phyloP scores from a whole-genome alignment of 1,140 invertebrate species.

The Phocides pigmalion region DNA sequence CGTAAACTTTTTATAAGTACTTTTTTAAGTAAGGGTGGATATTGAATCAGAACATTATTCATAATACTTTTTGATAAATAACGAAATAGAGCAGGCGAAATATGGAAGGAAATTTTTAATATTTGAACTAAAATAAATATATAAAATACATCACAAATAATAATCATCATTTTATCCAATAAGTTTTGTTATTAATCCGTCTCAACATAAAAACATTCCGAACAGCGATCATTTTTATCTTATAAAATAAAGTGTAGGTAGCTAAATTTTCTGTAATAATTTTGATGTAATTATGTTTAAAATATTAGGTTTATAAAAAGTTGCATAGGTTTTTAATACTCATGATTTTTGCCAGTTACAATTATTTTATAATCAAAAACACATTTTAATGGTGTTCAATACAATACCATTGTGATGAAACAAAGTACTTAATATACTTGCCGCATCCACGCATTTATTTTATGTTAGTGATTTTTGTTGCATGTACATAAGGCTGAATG shows the following conservation, averaged over 20 bases:
- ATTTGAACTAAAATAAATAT: not conserved
- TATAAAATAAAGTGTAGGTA: constrained; percentile 68
- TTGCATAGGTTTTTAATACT: constrained; percentile 36
- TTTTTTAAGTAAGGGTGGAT: constrained; percentile 1
- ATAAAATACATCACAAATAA: not conserved
- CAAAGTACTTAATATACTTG: constrained; percentile 67
- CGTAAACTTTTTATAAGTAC: constrained; percentile 17
- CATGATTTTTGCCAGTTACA: constrained; percentile 21
- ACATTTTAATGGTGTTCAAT: constrained; percentile 36
- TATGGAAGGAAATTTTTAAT: not conserved
- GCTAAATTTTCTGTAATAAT: constrained; percentile 71
- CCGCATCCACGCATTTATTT: constrained; percentile 51
- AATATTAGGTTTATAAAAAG: constrained; percentile 47
- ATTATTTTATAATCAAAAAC: constrained; percentile 38
- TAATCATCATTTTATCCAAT: not conserved
- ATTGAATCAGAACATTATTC: constrained; percentile 7
- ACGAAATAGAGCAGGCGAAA: not conserved
- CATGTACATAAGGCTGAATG: constrained; percentile 68
- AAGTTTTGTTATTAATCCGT: constrained; percentile 7
- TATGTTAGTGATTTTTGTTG: constrained; percentile 45
- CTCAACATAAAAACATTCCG: constrained; percentile 54
- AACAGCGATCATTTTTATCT: constrained; percentile 50
- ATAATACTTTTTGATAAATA: not conserved
- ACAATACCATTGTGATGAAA: constrained; percentile 60
- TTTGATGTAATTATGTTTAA: constrained; percentile 59